phyloP scores from a whole-genome alignment of 2,113 vertebrate genomes.

The Carlito syrichta region DNA sequence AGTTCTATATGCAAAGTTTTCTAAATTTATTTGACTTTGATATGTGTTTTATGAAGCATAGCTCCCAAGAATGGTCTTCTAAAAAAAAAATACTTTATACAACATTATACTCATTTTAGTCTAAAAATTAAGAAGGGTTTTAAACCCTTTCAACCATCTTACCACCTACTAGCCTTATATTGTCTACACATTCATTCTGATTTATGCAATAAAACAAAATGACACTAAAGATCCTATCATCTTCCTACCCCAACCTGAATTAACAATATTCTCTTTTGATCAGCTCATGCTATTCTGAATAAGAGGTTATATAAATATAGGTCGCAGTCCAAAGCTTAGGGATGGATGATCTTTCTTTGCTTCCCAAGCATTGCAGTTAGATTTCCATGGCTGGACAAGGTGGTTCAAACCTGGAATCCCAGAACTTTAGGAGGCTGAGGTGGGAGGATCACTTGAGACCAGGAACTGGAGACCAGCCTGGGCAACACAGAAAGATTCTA shows the following conservation, averaged over 20 bases:
- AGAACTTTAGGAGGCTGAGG: too few species aligned
- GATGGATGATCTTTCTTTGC: neutral
- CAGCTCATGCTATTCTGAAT: neutral
- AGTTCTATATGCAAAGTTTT: neutral
- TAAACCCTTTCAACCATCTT: neutral
- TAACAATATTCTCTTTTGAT: neutral
- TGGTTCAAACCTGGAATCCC: too few species aligned
- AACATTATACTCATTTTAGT: neutral
- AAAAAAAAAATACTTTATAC: neutral
- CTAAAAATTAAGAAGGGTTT: neutral
- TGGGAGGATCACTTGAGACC: too few species aligned
- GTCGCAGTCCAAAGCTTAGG: neutral
- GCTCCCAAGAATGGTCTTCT: neutral
- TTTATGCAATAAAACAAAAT: neutral
- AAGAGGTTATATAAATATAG: neutral
- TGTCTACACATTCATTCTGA: neutral
- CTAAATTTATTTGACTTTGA: neutral
- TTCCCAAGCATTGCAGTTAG: neutral
- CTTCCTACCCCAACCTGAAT: rapidly evolving
- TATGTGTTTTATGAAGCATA: neutral
- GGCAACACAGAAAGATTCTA: too few species aligned
- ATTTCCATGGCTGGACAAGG: too few species aligned
- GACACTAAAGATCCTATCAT: neutral
- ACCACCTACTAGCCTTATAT: neutral
- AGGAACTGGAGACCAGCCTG: too few species aligned